Percentiles rank a stretch among this genome's conserved stretches.
Evolutionary conservation across 1,140 invertebrate species (phyloP).

Genomic region (Drosophila gunungcola): DNA sequence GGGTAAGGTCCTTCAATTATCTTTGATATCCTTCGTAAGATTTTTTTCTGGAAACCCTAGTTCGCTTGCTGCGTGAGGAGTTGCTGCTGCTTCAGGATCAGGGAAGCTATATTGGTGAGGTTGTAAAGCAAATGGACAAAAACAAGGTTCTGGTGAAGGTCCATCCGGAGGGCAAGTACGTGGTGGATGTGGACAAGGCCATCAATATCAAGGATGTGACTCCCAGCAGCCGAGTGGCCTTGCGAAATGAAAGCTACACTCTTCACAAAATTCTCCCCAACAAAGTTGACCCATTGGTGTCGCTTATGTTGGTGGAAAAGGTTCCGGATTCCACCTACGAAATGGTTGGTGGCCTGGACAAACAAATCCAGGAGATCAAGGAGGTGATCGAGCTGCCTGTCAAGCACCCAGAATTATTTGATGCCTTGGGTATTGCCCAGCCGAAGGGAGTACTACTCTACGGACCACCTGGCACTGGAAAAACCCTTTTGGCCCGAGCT

Average conservation of each 20-base stretch:
- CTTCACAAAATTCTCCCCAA: conserved; percentile 99
- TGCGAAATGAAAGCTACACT: conserved; percentile 99
- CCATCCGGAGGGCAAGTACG: conserved; percentile 99
- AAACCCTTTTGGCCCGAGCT: conserved; percentile 98
- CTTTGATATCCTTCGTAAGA: not conserved
- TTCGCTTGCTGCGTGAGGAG: conserved; percentile 99
- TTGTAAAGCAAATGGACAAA: conserved; percentile 99
- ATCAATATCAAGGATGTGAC: conserved; percentile 99
- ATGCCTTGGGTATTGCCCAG: conserved; percentile 99
- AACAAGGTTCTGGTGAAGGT: conserved; percentile 99
- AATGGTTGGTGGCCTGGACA: conserved; percentile 99
- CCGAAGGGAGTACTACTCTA: conserved; percentile 99
- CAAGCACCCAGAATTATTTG: conserved; percentile 99
- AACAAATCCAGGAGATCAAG: conserved; percentile 99
- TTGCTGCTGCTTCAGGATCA: conserved; percentile 99
- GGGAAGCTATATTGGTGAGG: conserved; percentile 99
- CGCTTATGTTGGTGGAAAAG: conserved; percentile 99
- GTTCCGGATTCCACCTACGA: conserved; percentile 99
- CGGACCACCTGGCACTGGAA: conserved; percentile 95
- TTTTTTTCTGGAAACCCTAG: conserved; percentile 85
- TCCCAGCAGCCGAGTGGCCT: conserved; percentile 97
- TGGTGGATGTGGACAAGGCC: conserved; percentile 99
- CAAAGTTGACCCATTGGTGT: conserved; percentile 99
- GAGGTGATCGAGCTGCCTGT: conserved; percentile 99
- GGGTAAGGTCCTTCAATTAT: conserved; percentile 86